phyloP scores from a whole-genome alignment of 2,797 vertebrate genomes.

The Sebastes itinus region DNA sequence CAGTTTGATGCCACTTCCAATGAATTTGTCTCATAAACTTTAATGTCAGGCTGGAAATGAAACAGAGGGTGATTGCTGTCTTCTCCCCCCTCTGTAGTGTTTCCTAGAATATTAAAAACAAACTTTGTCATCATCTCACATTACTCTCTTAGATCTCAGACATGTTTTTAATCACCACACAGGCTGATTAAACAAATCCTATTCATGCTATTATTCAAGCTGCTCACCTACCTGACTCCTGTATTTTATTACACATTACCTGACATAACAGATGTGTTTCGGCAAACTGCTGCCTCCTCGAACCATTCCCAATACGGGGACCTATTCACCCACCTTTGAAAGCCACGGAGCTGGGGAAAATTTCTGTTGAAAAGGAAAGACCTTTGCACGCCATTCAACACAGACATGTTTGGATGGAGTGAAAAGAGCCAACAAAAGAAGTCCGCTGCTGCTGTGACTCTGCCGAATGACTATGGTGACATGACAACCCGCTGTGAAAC shows the following conservation, averaged over 20 bases:
- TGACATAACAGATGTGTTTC: conserved; percentile 37
- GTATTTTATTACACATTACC: conserved; percentile 36
- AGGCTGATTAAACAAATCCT: conserved; percentile 30
- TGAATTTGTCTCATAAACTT: conserved; percentile 44
- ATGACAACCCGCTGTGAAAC: conserved; percentile 56
- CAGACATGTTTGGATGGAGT: conserved; percentile 42
- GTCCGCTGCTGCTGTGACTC: conserved; percentile 31
- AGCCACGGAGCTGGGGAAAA: conserved; percentile 25
- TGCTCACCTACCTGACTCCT: conserved; percentile 4
- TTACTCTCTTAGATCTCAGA: not conserved
- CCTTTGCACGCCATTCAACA: conserved; percentile 32
- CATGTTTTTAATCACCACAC: conserved; percentile 25
- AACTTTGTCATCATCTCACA: conserved; percentile 9
- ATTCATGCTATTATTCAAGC: conserved; percentile 1
- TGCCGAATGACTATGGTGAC: conserved; percentile 53
- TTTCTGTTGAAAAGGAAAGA: conserved; percentile 39
- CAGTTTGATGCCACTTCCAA: conserved; percentile 37
- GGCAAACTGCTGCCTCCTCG: conserved; percentile 12
- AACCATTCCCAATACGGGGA: conserved; percentile 22
- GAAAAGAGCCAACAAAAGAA: conserved; percentile 48
- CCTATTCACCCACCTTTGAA: conserved; percentile 36
- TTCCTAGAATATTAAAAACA: conserved; percentile 14
- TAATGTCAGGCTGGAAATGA: conserved; percentile 9
- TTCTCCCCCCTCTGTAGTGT: conserved; percentile 23
- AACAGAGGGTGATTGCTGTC: not conserved